Percentiles rank a stretch among this genome's conserved stretches.
Evolutionary conservation across 2,888 invertebrate species (phyloP).

Genomic region (Camponotus fellah): DNA sequence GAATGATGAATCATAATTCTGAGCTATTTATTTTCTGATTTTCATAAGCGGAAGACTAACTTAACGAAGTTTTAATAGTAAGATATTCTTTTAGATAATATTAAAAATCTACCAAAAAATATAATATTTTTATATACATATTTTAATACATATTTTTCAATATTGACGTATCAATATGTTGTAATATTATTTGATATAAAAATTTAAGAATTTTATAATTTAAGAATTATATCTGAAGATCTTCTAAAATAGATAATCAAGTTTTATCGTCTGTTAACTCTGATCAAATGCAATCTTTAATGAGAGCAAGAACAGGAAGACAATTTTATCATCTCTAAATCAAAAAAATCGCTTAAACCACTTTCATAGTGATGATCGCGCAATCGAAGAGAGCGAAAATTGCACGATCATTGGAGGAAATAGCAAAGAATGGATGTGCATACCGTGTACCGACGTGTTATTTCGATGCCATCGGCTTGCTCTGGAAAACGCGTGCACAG

Average conservation of each 20-base stretch:
- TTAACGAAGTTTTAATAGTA: background rate
- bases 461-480: slow-evolving; percentile 4
- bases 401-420: slow-evolving; percentile 3
- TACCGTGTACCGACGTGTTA: slow-evolving; percentile 27
- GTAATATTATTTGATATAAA: background rate
- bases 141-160: background rate
- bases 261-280: background rate
- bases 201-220: background rate
- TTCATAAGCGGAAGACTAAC: background rate
- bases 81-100: background rate
- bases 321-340: background rate
- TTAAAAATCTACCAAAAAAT: background rate
- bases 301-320: background rate
- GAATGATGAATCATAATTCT: background rate
- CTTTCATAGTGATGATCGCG: background rate
- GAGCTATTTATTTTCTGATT: background rate
- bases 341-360: background rate
- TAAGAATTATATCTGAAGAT: background rate
- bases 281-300: background rate
- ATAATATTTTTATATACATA: too few species aligned
- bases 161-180: background rate
- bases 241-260: background rate
- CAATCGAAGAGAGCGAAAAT: background rate
- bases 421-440: slow-evolving; percentile 1
- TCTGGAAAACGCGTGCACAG: slow-evolving; percentile 1